Evolutionary conservation across 2,797 vertebrate genomes (phyloP), one percentile per base, ranked within the genome.

Genomic region (Scolopax rusticola): DNA sequence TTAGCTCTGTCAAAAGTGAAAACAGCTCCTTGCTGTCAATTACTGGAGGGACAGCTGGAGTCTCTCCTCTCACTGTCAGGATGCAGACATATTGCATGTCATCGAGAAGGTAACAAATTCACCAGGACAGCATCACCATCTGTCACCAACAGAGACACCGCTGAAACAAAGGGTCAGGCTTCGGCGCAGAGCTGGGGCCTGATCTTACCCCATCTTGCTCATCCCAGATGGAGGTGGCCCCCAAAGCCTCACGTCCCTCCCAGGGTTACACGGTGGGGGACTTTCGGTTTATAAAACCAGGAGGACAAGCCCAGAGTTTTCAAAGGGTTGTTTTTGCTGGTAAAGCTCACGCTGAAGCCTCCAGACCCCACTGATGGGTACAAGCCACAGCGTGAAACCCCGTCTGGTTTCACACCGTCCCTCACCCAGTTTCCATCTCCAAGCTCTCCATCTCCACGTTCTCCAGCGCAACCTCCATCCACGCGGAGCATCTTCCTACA

Each of bases 41-140:
- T 97, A 94, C 96, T 95, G 98, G 97, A 97, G 97, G 98, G 98
- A 98, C 98, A 99, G 98, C 98, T 99, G 99, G 98, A 97, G 97
- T 98, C 98, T 98, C 98, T 98, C 98, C 96, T 97, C 95, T 98
- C 98, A 98, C 97, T 98, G 98, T 98, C 97, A 98, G 96, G 98
- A 98, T 98, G 98, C 98, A 98, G 98, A 98, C 98, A 99, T 98
- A 98, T 98, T 98, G 98, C 98, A 98, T 98, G 98, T 99, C 98
- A 98, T 97, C 97, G 96, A 98, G 98, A 99, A 99, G 98, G 99
- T 99, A 99, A 98, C 98, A 98, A 98, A 99, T 98, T 98, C 97
- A 97, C 97, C 98, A 98, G 98, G 98, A 98, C 98, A 98, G 98
- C 98, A 95, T 97, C 97, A 98, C 99, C 99, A 99, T 99, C 99